Conservation (phyloP, 2,113 vertebrate species). For the Antechinus flavipes region DNA sequence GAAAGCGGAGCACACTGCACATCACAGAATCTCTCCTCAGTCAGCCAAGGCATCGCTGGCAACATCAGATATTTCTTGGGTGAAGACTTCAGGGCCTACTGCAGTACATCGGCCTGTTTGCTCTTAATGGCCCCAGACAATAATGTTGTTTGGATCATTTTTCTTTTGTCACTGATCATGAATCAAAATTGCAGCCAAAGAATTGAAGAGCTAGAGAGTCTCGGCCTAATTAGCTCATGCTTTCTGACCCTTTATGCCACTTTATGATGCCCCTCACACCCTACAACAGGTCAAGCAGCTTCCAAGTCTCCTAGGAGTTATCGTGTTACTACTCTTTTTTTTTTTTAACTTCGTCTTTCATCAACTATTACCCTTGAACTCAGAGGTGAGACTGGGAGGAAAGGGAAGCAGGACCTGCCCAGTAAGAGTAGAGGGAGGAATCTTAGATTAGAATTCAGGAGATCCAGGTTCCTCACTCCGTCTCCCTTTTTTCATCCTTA, state of each 20-base stretch:
- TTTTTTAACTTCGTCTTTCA: constrained; percentile 53
- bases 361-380: not conserved
- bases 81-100: constrained; percentile 2
- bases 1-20: not conserved
- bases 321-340: constrained; percentile 24
- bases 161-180: not conserved
- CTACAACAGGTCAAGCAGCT: not conserved
- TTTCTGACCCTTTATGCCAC: constrained; percentile 45
- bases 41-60: not conserved
- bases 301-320: constrained; percentile 11
- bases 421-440: not conserved
- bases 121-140: constrained; percentile 12
- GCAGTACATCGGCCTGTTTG: not conserved
- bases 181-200: not conserved
- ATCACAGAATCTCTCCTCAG: not conserved
- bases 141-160: constrained; percentile 16
- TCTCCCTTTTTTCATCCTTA: constrained; percentile 26
- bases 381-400: rapidly evolving
- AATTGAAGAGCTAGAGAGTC: not conserved
- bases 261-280: not conserved
- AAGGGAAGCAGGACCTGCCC: not conserved
- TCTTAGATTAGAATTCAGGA: not conserved
- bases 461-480: not conserved
- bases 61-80: not conserved
- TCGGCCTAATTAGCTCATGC: not conserved